Percentiles rank a stretch among this genome's conserved stretches.
Evolutionary conservation across 2,113 vertebrate genomes (phyloP).

Genomic region (Neotragus moschatus): DNA sequence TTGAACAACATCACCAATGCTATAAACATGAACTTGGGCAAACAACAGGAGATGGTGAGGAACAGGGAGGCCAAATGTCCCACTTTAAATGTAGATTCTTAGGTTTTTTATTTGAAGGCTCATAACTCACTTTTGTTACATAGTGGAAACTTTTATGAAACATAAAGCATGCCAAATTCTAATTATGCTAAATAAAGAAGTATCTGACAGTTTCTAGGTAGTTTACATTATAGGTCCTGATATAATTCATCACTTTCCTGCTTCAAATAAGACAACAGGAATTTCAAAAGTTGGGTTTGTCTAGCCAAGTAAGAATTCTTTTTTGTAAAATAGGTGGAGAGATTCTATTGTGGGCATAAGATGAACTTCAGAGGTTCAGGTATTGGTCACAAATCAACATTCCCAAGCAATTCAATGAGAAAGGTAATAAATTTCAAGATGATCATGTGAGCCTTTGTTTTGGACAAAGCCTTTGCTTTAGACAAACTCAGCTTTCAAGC

Average conservation of each 20-base stretch:
- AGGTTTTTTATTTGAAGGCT: not conserved
- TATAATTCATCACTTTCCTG: slow-evolving; percentile 63
- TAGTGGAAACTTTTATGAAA: not conserved
- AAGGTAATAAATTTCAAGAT: slow-evolving; percentile 7
- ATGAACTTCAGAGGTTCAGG: not conserved
- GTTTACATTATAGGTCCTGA: slow-evolving; percentile 55
- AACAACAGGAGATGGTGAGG: not conserved
- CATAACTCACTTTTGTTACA: not conserved
- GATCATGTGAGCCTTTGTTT: not conserved
- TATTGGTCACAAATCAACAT: not conserved
- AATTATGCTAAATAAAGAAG: not conserved
- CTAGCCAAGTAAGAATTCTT: not conserved
- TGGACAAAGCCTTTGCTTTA: no score
- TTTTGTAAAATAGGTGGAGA: not conserved
- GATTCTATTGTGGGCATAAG: not conserved
- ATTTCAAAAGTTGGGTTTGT: slow-evolving; percentile 54
- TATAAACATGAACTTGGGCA: not conserved
- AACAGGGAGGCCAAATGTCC: not conserved
- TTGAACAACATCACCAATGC: not conserved
- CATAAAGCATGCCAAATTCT: not conserved
- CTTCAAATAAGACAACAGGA: slow-evolving; percentile 37
- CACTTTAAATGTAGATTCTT: not conserved
- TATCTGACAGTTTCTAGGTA: slow-evolving; percentile 68
- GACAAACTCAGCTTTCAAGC: not conserved
- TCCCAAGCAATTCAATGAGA: not conserved